phyloP scores from a whole-genome alignment of 1,140 invertebrate genomes.

The Drosophila malerkotliana region DNA sequence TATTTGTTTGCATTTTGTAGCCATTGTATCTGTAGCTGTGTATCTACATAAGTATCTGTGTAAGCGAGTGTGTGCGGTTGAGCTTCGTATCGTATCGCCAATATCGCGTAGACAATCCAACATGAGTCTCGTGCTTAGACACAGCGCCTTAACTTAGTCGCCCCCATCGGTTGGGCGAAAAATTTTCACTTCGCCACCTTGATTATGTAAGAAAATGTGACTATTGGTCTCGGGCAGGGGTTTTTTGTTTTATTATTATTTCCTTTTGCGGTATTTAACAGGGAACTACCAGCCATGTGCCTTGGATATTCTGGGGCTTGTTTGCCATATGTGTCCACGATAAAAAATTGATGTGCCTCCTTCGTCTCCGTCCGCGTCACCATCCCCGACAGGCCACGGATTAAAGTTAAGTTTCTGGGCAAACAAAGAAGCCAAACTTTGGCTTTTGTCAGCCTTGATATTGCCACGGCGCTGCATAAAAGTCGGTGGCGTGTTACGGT shows the following conservation, averaged over 20 bases:
- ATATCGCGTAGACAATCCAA: slow-evolving; percentile 54
- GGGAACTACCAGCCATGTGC: slow-evolving; percentile 32
- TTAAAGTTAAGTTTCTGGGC: slow-evolving; percentile 68
- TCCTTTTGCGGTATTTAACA: slow-evolving; percentile 3
- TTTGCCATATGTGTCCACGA: slow-evolving; percentile 54
- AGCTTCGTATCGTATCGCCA: slow-evolving; percentile 35
- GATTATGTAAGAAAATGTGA: slow-evolving; percentile 75
- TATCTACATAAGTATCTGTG: background rate
- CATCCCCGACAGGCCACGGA: slow-evolving; percentile 47
- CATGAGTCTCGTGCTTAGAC: slow-evolving; percentile 77
- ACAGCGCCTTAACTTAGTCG: slow-evolving; percentile 29
- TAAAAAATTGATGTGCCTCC: slow-evolving; percentile 63
- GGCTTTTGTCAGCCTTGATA: slow-evolving; percentile 56
- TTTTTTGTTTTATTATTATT: slow-evolving; percentile 1
- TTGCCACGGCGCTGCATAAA: slow-evolving; percentile 21
- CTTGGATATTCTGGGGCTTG: slow-evolving; percentile 48
- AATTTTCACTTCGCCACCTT: slow-evolving; percentile 44
- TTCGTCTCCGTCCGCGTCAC: slow-evolving; percentile 5
- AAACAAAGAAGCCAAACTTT: slow-evolving; percentile 42
- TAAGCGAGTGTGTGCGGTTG: slow-evolving; percentile 3
- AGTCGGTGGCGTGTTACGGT: slow-evolving; percentile 44
- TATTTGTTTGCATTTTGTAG: slow-evolving; percentile 4
- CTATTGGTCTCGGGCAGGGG: slow-evolving; percentile 22
- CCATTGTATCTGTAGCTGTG: background rate
- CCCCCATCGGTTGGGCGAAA: slow-evolving; percentile 7